A percentile compares a stretch with the other conserved stretches of the same genome.
phyloP scores from a whole-genome alignment of 2,113 vertebrate species.

The Bettongia penicillata region DNA sequence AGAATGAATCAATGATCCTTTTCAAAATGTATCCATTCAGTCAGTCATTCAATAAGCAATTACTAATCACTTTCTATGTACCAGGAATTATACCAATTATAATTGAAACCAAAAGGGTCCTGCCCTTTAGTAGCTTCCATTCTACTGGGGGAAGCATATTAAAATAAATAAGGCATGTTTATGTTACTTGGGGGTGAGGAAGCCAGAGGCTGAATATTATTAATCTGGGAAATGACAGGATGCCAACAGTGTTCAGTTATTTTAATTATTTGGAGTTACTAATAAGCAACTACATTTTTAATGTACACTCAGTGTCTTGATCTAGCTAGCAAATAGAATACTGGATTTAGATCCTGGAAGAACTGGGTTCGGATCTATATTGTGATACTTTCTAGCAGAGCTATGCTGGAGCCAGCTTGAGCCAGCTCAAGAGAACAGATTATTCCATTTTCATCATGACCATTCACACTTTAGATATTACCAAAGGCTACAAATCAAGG shows the following conservation, averaged over 20 bases:
- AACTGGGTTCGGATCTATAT: background rate
- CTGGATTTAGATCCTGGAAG: background rate
- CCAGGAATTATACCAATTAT: background rate
- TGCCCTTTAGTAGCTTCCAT: background rate
- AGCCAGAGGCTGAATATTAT: background rate
- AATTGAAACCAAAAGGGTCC: background rate
- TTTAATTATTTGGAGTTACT: background rate
- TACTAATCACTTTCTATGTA: background rate
- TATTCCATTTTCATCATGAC: background rate
- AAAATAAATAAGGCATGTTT: background rate
- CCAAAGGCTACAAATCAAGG: background rate
- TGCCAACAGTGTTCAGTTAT: background rate
- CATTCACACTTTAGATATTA: background rate
- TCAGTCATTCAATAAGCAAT: background rate
- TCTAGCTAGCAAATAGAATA: background rate
- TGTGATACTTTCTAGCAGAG: background rate
- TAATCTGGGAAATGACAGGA: background rate
- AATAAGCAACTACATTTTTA: background rate
- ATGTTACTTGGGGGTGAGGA: background rate
- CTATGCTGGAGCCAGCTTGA: background rate
- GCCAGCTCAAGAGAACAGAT: background rate
- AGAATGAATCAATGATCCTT: background rate
- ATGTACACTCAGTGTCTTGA: background rate
- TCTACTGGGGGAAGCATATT: background rate
- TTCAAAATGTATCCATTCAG: background rate